These are phyloP conservation scores for Parus major DNA, from an alignment of 2,113 vertebrate species.

Conservation along the genomic window DNA sequence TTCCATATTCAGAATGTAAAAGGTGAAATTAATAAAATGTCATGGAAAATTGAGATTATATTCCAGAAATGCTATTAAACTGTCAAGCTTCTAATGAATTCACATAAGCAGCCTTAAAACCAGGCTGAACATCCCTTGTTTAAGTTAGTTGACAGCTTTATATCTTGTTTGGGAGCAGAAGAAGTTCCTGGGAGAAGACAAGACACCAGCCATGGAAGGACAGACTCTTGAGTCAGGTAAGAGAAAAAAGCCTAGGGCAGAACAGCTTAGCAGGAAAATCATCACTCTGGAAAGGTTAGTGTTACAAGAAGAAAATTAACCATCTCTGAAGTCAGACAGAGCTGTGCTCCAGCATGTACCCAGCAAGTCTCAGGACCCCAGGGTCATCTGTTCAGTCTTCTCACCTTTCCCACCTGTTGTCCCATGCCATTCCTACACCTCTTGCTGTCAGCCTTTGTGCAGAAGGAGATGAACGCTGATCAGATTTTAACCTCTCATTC, in stretches of 20 bases:
- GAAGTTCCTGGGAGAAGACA: background rate
- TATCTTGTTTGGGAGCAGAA: background rate
- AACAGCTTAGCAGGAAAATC: background rate
- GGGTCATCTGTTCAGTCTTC: background rate
- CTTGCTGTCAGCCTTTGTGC: background rate
- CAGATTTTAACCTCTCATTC: constrained; percentile 8
- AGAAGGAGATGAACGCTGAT: background rate
- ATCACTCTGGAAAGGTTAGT: background rate
- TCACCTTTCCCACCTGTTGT: constrained; percentile 6
- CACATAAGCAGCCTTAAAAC: background rate
- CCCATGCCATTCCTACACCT: constrained; percentile 20
- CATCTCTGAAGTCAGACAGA: background rate
- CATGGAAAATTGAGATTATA: background rate
- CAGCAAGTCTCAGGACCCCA: background rate
- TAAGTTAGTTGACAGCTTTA: background rate
- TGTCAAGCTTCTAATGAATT: background rate
- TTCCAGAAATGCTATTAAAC: constrained; percentile 1
- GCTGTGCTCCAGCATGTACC: background rate
- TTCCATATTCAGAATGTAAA: background rate
- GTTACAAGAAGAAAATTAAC: background rate
- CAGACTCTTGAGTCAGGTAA: background rate
- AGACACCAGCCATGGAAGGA: background rate
- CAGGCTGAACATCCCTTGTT: background rate
- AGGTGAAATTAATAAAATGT: constrained; percentile 1
- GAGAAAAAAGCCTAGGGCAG: background rate